These are phyloP conservation scores for Gopherus evgoodei DNA, from an alignment of 2,113 vertebrate species.

Conservation along the genomic window DNA sequence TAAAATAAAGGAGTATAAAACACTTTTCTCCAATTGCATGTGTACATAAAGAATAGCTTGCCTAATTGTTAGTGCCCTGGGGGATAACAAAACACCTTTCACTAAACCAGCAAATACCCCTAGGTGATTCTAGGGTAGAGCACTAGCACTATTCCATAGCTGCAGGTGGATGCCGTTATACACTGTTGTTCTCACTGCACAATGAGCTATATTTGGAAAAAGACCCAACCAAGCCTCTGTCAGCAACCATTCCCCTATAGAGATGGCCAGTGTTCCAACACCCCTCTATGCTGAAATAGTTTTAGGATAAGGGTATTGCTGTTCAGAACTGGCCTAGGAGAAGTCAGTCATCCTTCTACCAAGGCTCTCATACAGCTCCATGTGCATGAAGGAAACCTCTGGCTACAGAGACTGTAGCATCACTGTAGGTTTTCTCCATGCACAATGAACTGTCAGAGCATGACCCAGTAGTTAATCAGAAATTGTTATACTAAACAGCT, in stretches of 20 bases:
- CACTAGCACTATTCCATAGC: not conserved
- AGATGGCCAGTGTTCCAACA: not conserved
- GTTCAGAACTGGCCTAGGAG: not conserved
- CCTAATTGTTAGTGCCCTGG: not conserved
- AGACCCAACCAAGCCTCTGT: not conserved
- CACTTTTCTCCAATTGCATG: not conserved
- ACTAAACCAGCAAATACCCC: not conserved
- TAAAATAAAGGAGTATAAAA: not conserved
- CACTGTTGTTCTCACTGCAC: not conserved
- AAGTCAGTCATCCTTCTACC: not conserved
- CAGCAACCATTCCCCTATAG: not conserved
- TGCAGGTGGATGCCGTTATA: not conserved
- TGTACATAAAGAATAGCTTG: not conserved
- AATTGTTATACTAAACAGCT: not conserved
- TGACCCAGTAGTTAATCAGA: not conserved
- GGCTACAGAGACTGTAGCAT: not conserved
- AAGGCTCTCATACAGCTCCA: not conserved
- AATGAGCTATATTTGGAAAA: not conserved
- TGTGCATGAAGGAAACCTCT: not conserved
- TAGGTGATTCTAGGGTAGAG: not conserved
- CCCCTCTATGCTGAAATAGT: not conserved
- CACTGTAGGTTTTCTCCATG: not conserved
- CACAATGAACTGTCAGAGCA: not conserved
- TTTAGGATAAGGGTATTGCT: not conserved
- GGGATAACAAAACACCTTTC: not conserved